phyloP scores from a whole-genome alignment of 2,888 invertebrate species.

The Anticlea derivata region DNA sequence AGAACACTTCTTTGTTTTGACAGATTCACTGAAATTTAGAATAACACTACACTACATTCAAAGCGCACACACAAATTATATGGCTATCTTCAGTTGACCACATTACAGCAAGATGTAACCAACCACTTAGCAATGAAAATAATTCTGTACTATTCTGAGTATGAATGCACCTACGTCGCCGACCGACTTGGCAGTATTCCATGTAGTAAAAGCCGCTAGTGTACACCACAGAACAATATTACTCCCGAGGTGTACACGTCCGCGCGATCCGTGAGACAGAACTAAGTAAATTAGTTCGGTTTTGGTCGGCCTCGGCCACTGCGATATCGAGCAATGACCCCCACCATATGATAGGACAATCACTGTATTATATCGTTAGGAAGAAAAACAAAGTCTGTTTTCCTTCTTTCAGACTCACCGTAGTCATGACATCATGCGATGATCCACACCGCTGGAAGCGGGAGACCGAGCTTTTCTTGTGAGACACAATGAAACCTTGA shows the following conservation, averaged over 20 bases:
- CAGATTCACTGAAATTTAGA: not conserved
- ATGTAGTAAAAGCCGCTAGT: conserved; percentile 51
- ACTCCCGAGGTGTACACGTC: conserved; percentile 44
- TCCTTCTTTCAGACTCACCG: conserved; percentile 65
- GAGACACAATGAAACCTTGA: conserved; percentile 41
- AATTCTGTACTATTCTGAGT: conserved; percentile 33
- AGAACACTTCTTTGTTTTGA: conserved; percentile 8
- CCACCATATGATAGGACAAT: conserved; percentile 24
- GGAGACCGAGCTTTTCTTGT: conserved; percentile 38
- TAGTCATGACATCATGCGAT: conserved; percentile 61
- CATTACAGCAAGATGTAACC: conserved; percentile 9
- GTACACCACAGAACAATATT: too few relatives aligned
- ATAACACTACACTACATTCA: conserved; percentile 2
- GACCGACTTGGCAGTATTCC: conserved; percentile 77
- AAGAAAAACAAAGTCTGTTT: conserved; percentile 37
- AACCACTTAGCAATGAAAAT: conserved; percentile 25
- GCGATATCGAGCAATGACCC: conserved; percentile 33
- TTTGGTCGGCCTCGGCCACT: conserved; percentile 48
- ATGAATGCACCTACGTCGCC: conserved; percentile 39
- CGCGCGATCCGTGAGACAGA: conserved; percentile 42
- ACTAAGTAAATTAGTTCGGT: conserved; percentile 57
- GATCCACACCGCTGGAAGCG: conserved; percentile 21
- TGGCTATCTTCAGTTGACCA: conserved; percentile 9
- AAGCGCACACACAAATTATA: conserved; percentile 22
- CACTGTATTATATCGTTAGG: conserved; percentile 29